A percentile compares a stretch with the other conserved stretches of the same genome.
Evolutionary conservation across 2,797 vertebrate species (phyloP).

Genomic region (Pachyuromys duprasi): DNA sequence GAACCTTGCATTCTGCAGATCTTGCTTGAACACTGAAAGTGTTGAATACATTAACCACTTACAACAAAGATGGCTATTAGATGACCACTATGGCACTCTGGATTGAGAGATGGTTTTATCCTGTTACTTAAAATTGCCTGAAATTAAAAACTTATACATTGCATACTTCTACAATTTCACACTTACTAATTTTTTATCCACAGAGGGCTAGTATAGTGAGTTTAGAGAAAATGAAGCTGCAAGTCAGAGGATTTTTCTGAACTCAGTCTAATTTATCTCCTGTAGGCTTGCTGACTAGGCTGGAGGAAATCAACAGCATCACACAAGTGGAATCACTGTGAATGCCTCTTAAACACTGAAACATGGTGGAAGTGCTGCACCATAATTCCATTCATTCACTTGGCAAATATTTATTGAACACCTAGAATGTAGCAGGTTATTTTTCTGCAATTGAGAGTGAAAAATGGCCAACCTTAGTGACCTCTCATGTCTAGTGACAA

Average conservation of each 20-base stretch:
- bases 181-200: background rate
- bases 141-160: background rate
- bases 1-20: background rate
- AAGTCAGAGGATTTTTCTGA: background rate
- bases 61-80: background rate
- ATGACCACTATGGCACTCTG: too few species aligned
- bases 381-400: background rate
- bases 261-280: background rate
- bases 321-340: background rate
- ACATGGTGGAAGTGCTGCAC: background rate
- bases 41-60: too few species aligned
- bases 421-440: background rate
- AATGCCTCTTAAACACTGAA: background rate
- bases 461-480: background rate
- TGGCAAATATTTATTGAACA: constrained; percentile 1
- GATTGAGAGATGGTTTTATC: background rate
- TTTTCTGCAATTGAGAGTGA: background rate
- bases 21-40: background rate
- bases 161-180: background rate
- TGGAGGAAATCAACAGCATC: background rate
- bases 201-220: background rate
- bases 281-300: background rate
- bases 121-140: background rate
- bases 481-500: constrained; percentile 28
- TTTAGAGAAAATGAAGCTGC: background rate